These are phyloP conservation scores for Mesembrinibis cayennensis DNA, from an alignment of 2,113 vertebrate species.

Conservation along the genomic window DNA sequence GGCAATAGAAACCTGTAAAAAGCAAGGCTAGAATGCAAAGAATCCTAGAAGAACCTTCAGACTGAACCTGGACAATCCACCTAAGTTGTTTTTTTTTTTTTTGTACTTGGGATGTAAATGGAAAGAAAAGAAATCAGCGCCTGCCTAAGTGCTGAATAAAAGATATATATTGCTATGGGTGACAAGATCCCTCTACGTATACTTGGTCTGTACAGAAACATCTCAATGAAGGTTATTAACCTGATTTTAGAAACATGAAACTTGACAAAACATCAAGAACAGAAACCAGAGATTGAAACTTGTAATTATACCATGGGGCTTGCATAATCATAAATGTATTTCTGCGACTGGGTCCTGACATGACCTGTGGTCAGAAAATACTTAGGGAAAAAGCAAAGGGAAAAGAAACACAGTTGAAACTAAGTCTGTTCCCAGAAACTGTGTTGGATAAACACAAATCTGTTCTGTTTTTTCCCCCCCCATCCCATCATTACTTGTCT, in stretches of 20 bases:
- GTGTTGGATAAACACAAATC: not conserved
- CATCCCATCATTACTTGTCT: not conserved
- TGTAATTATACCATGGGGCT: not conserved
- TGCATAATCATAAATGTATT: not conserved
- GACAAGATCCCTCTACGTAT: not conserved
- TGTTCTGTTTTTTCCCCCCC: accelerated
- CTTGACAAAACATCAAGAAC: not conserved
- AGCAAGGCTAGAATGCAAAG: not conserved
- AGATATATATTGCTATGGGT: not conserved
- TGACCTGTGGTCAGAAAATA: not conserved
- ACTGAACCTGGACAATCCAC: not conserved
- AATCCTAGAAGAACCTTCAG: not conserved
- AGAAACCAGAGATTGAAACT: not conserved
- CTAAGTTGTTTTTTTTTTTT: not conserved
- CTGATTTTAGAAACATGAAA: not conserved
- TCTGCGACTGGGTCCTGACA: not conserved
- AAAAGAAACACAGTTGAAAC: not conserved
- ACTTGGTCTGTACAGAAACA: not conserved
- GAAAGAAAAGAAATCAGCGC: not conserved
- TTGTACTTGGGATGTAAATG: not conserved
- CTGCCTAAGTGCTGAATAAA: not conserved
- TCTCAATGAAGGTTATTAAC: not conserved
- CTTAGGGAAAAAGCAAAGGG: not conserved
- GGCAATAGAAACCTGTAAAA: not conserved
- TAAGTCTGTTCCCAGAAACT: not conserved